Conservation (phyloP, 1,140 invertebrate species). For the Drosophila navojoa region DNA sequence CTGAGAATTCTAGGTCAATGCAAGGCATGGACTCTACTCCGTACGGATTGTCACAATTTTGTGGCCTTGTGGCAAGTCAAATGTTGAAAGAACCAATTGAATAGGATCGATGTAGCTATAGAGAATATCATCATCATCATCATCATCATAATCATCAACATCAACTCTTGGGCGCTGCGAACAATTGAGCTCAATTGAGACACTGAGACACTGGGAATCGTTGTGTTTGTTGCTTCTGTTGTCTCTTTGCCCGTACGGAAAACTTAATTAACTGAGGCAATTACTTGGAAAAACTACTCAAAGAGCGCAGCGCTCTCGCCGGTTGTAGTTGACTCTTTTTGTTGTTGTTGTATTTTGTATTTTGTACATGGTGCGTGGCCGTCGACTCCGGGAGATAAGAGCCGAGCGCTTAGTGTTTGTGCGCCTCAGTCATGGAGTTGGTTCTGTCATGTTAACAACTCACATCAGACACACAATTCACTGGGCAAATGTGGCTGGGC, state of each 20-base stretch:
- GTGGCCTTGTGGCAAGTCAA: slow-evolving; percentile 53
- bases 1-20: slow-evolving; percentile 70
- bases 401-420: slow-evolving; percentile 25
- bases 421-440: slow-evolving; percentile 63
- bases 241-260: slow-evolving; percentile 49
- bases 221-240: slow-evolving; percentile 9
- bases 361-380: slow-evolving; percentile 63
- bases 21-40: slow-evolving; percentile 31
- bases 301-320: slow-evolving; percentile 23
- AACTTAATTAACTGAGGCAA: slow-evolving; percentile 68
- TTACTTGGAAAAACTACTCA: slow-evolving; percentile 64
- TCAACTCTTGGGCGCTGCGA: slow-evolving; percentile 36
- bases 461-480: slow-evolving; percentile 23
- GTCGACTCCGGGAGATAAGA: slow-evolving; percentile 54
- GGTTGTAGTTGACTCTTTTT: slow-evolving; percentile 38
- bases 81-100: slow-evolving; percentile 68
- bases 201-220: slow-evolving; percentile 15
- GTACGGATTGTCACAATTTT: slow-evolving; percentile 27
- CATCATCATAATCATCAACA: not conserved
- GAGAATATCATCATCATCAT: no score
- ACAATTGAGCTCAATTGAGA: slow-evolving; percentile 74
- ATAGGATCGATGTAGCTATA: slow-evolving; percentile 10
- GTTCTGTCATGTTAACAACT: slow-evolving; percentile 66
- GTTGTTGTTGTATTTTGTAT: no score
- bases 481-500: slow-evolving; percentile 67